Conservation (phyloP, 2,797 vertebrate genomes). For the Phataginus tricuspis region DNA sequence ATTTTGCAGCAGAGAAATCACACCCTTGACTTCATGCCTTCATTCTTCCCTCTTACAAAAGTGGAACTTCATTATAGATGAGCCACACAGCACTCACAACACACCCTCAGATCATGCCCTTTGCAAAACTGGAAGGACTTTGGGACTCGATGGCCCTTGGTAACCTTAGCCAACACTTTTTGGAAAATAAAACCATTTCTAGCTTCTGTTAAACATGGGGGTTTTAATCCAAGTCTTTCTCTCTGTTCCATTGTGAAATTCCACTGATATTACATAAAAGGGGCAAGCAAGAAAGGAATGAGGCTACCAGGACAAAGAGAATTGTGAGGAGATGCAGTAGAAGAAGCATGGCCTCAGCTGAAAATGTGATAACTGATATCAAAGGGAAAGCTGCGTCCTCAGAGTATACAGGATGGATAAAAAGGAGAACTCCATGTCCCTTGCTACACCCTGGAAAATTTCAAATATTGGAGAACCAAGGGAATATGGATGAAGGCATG, state of each 20-base stretch:
- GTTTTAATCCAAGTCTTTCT: not conserved
- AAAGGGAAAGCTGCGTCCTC: not conserved
- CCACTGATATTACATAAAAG: not conserved
- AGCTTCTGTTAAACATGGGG: not conserved
- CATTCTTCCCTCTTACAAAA: not conserved
- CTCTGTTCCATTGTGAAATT: not conserved
- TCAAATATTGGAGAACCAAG: not conserved
- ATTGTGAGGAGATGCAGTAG: not conserved
- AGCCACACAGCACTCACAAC: not conserved
- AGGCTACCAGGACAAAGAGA: not conserved
- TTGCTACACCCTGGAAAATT: not conserved
- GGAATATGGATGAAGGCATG: not conserved
- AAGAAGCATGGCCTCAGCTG: rapidly evolving
- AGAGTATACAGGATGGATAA: rapidly evolving
- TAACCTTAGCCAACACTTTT: not conserved
- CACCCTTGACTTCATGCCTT: not conserved
- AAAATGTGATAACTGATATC: not conserved
- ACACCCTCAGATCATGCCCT: not conserved
- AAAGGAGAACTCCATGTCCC: not conserved
- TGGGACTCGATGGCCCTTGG: not conserved
- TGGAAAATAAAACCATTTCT: not conserved
- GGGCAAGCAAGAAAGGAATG: not conserved
- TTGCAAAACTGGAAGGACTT: not conserved
- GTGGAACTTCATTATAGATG: not conserved
- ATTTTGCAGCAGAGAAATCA: not conserved